Base-by-base conservation (phyloP, 2,113 vertebrate genomes). In the Trogon melanurus region DNA sequence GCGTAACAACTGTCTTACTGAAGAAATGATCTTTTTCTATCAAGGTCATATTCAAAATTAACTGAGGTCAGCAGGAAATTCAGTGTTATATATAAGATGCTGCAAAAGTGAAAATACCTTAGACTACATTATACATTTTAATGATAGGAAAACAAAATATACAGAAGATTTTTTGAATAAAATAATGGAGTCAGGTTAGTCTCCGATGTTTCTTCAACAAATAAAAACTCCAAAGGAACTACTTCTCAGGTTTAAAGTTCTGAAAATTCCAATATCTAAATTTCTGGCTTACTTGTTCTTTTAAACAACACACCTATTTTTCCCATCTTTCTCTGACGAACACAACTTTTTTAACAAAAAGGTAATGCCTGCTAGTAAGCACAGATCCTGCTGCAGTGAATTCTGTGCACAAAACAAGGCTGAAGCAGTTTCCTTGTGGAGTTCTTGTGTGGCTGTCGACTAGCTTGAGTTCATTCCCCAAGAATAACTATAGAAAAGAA, bases 401-500 rank as follows among this genome's bases (percentile, higher is more conserved):
- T 82, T 89, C 79, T 88, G 12, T 41, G 32, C 36, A 54, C 56
- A 54, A 53, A 89, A 20, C 29, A 69, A 41, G 26, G 29, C 57
- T 72, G 47, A 50, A 56, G 73, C 20, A 27, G 14, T 67, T 93
- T 83, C 53, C 62, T 54, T 58, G 32, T 48, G 22, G 56, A 71
- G 34, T 45, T 84, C 47, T 34, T 10, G 6, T 61, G 36, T 71
- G 38, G 47, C 62, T 87, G 54, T 79, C 16, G 3, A 61, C 30
- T 88, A 80, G 25, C 72, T 80, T 44, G 73, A 70, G 53, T 89
- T 97, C 85, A 54, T 61, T 89, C n/a, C 41, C 73, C 23, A 61
- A 57, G 84, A 94, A 83, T 88, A 85, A 64, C 76, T 69, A 51
- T 7, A 94, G 64, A 85, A 91, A 86, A 84, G 93, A 91, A 91